phyloP scores from a whole-genome alignment of 2,113 vertebrate species.

The Perognathus longimembris region DNA sequence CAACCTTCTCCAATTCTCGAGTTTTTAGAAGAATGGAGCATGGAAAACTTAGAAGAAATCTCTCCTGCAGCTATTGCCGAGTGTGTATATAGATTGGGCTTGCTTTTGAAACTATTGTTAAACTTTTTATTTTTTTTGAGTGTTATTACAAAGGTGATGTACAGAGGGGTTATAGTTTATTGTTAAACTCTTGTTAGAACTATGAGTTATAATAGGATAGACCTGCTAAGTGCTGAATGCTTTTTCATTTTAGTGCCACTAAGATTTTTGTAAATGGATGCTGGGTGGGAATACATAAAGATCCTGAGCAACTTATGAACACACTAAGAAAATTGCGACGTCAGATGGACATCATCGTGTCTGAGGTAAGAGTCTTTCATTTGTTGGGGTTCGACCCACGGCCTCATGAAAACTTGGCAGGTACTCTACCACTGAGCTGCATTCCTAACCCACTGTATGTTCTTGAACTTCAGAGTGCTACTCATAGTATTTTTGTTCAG shows the following conservation, averaged over 20 bases:
- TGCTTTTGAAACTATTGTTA: constrained; percentile 1
- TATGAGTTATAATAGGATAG: not conserved
- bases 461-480: not conserved
- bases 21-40: constrained; percentile 99
- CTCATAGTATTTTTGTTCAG: not conserved
- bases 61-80: constrained; percentile 99
- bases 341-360: constrained; percentile 99
- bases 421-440: not conserved
- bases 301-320: constrained; percentile 99
- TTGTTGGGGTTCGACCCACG: not conserved
- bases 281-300: constrained; percentile 99
- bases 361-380: constrained; percentile 90
- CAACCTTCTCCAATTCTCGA: constrained; percentile 98
- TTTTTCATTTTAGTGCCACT: constrained; percentile 90
- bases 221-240: not conserved
- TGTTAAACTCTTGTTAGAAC: no score
- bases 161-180: no score
- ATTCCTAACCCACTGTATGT: not conserved
- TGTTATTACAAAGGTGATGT: no score
- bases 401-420: not conserved
- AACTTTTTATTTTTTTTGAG: not conserved
- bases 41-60: constrained; percentile 99
- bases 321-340: constrained; percentile 95
- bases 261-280: constrained; percentile 99
- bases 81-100: constrained; percentile 86